phyloP scores from a whole-genome alignment of 2,888 invertebrate species.

The Andrena minutula region DNA sequence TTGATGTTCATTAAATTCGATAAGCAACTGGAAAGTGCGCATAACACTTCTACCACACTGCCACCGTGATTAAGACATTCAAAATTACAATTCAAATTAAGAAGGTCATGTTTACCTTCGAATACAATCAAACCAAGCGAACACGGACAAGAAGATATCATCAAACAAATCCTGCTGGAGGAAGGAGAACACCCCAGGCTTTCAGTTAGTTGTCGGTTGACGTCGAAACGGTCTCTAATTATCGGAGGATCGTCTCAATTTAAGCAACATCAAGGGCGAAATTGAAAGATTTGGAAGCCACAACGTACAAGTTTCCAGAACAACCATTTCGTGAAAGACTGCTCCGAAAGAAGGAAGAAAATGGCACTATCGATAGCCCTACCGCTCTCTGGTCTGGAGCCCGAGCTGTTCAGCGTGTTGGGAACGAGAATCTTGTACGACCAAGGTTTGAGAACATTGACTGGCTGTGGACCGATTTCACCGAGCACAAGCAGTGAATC shows the following conservation, averaged over 20 bases:
- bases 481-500: conserved; percentile 86
- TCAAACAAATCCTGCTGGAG: not conserved
- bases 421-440: conserved; percentile 85
- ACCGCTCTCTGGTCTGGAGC: conserved; percentile 87
- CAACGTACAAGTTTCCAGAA: not conserved
- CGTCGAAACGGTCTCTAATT: conserved; percentile 56
- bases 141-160: conserved; percentile 1
- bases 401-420: conserved; percentile 86
- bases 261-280: not conserved
- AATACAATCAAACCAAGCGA: not conserved
- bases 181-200: conserved; percentile 17
- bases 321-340: not conserved
- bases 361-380: conserved; percentile 89
- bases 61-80: not conserved
- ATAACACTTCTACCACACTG: not conserved
- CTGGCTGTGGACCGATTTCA: conserved; percentile 85
- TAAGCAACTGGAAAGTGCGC: not conserved
- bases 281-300: not conserved
- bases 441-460: conserved; percentile 65
- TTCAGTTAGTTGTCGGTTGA: conserved; percentile 64
- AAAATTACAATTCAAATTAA: conserved; percentile 1
- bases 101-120: conserved; percentile 53
- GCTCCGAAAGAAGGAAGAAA: not conserved
- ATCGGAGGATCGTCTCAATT: not conserved
- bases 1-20: not conserved